A percentile compares a stretch with the other conserved stretches of the same genome.
phyloP scores from a whole-genome alignment of 2,113 vertebrate species.

The Xiphophorus maculatus region DNA sequence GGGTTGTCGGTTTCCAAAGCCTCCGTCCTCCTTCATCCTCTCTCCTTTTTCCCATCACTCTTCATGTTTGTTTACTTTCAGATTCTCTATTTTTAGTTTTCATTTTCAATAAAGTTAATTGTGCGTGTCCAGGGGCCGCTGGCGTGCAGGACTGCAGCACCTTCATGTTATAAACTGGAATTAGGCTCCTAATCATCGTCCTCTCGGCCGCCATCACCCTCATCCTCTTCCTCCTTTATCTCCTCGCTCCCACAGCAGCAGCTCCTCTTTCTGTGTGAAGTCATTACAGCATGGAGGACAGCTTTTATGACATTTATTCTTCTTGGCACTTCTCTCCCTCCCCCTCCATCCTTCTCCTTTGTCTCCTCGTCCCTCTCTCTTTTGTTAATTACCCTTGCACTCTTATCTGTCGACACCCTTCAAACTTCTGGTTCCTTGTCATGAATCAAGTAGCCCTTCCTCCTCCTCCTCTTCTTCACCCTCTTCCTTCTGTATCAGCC shows the following conservation, averaged over 20 bases:
- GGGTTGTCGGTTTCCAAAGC: no score
- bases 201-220: slow-evolving; percentile 23
- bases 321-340: slow-evolving; percentile 39
- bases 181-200: slow-evolving; percentile 54
- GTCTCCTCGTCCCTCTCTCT: slow-evolving; percentile 55
- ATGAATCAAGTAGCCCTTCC: slow-evolving; percentile 64
- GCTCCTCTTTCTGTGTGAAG: slow-evolving; percentile 50
- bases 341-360: slow-evolving; percentile 16
- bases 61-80: slow-evolving; percentile 39
- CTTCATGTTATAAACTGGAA: slow-evolving; percentile 60
- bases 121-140: slow-evolving; percentile 15
- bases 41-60: not conserved
- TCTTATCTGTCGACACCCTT: slow-evolving; percentile 72
- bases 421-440: slow-evolving; percentile 64
- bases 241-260: slow-evolving; percentile 42
- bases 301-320: slow-evolving; percentile 72
- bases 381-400: slow-evolving; percentile 74
- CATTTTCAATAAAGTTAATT: slow-evolving; percentile 38
- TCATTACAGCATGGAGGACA: slow-evolving; percentile 66
- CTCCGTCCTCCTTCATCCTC: not conserved
- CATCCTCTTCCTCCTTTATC: slow-evolving; percentile 55
- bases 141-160: slow-evolving; percentile 30
- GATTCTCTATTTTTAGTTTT: slow-evolving; percentile 29
- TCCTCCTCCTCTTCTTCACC: slow-evolving; percentile 7
- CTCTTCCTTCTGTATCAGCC: slow-evolving; percentile 50